phyloP scores from a whole-genome alignment of 2,888 invertebrate species.

The Ligdia adustata region DNA sequence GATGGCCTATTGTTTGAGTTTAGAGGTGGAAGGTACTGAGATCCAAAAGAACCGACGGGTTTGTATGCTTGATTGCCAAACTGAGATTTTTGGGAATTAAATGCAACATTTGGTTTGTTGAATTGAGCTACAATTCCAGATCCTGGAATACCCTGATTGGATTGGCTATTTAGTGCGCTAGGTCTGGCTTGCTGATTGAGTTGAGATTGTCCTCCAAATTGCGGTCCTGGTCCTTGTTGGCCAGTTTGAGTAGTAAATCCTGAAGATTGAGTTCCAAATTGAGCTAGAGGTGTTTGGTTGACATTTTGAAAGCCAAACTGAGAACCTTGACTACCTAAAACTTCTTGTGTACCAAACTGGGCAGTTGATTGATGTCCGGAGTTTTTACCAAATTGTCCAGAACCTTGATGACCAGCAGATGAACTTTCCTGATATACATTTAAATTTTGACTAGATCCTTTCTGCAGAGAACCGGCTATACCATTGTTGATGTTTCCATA shows the following conservation, averaged over 20 bases:
- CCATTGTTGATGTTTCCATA: slow-evolving; percentile 12
- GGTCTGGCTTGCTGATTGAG: slow-evolving; percentile 5
- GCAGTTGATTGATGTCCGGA: too few relatives aligned
- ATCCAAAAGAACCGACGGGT: slow-evolving; percentile 31
- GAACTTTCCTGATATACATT: slow-evolving; percentile 15
- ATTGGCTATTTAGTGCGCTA: slow-evolving; percentile 11
- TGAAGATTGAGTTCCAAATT: slow-evolving; percentile 16
- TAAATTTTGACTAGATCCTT: slow-evolving; percentile 20
- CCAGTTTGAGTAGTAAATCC: slow-evolving; percentile 9
- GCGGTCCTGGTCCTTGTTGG: slow-evolving; percentile 12
- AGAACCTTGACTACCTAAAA: slow-evolving; percentile 18
- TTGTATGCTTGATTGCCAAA: slow-evolving; percentile 30
- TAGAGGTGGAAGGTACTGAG: slow-evolving; percentile 51
- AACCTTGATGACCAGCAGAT: slow-evolving; percentile 6
- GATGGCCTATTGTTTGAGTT: slow-evolving; percentile 29
- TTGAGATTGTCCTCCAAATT: slow-evolving; percentile 16
- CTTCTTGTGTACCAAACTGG: slow-evolving; percentile 4
- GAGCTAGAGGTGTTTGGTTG: slow-evolving; percentile 14
- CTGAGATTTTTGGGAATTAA: slow-evolving; percentile 20
- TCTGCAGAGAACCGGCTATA: slow-evolving; percentile 12
- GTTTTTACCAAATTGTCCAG: slow-evolving; percentile 4
- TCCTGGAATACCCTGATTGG: slow-evolving; percentile 3
- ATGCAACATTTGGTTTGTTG: slow-evolving; percentile 10
- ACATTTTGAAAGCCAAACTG: slow-evolving; percentile 19
- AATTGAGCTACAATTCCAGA: slow-evolving; percentile 21